Percentiles rank a stretch among this genome's conserved stretches.
Conservation (phyloP, 2,113 vertebrate species). For the Pseudonaja textilis region DNA sequence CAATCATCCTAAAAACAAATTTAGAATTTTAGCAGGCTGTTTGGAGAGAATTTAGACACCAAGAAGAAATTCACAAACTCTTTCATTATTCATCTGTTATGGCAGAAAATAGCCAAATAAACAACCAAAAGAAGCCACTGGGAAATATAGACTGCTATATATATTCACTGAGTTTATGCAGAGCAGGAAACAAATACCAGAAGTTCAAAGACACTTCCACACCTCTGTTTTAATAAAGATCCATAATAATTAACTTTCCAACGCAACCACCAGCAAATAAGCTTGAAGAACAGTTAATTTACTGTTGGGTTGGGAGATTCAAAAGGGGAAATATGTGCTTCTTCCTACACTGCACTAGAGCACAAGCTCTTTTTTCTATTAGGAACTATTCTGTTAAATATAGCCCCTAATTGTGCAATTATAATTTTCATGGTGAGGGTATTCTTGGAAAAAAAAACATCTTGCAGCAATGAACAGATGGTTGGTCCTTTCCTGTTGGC, state of each 20-base stretch:
- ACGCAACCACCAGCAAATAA: neutral
- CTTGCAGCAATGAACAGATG: neutral
- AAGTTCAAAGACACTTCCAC: neutral
- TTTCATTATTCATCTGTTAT: accelerated
- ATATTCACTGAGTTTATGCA: neutral
- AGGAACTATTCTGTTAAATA: too few relatives aligned
- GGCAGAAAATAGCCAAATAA: neutral
- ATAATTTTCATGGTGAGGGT: neutral
- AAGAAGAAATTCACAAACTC: neutral
- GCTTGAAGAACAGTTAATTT: neutral
- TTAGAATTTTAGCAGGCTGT: conserved; percentile 19
- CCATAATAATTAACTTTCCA: neutral
- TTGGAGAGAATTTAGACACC: neutral
- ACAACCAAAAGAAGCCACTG: neutral
- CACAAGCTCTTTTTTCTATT: neutral
- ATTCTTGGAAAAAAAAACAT: neutral
- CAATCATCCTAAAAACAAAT: conserved; percentile 88
- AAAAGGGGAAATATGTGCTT: neutral
- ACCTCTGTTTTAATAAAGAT: neutral
- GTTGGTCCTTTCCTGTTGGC: neutral
- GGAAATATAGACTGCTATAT: too few relatives aligned
- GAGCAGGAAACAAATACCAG: neutral
- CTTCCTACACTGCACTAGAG: neutral
- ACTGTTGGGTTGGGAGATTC: neutral
- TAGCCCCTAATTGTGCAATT: neutral